Evolutionary conservation across 2,113 vertebrate genomes (phyloP), one percentile per base, ranked within the genome.

Genomic region (Mixornis gularis): DNA sequence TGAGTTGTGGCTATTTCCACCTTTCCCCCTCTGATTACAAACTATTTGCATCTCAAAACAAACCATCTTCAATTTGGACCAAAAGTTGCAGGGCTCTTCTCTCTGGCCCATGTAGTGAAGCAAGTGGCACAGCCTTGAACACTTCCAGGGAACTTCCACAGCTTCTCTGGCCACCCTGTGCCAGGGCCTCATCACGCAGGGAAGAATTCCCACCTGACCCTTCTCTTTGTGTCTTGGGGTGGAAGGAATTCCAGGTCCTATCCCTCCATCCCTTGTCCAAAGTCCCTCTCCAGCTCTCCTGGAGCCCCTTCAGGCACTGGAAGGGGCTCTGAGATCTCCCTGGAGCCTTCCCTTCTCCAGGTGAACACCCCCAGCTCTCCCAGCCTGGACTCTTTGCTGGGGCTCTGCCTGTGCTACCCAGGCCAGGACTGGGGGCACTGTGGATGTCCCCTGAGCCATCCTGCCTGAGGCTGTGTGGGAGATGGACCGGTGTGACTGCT

Each of bases 21-120:
- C 95, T 95, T 95, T 93, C 65, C 82, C 87, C 79, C 36, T 94
- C 94, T 97, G 95, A 96, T 97, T 97, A 95, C 80, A 91, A 96
- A 82, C 21, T 65, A 92, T 96, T 95, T 97, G 89, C 82, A 74
- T 97, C 95, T 97, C 94, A 96, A 97, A 97, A 97, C 90, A 97
- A 97, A 96, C 76, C 30, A 58, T 63, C 44, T 41, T 84, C 97
- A 97, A 97, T 96, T 89, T 53, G 66, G 88, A 96, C 95, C 92
- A 97, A 95, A 97, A 96, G 91, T 80, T 95, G 34, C 4, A 10
- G 52, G 79, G 76, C 52, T 84, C 55, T 51, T 90, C 69, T 86
- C 77, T 78, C 56, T 55, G 69, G 76, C 40, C 19, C 2, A 24
- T 29, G 5, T 51, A 77, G 73, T 69, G 87, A 88, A 51, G 51